Evolutionary conservation across 2,797 vertebrate species (phyloP).

Genomic region (Myotis vivesi): DNA sequence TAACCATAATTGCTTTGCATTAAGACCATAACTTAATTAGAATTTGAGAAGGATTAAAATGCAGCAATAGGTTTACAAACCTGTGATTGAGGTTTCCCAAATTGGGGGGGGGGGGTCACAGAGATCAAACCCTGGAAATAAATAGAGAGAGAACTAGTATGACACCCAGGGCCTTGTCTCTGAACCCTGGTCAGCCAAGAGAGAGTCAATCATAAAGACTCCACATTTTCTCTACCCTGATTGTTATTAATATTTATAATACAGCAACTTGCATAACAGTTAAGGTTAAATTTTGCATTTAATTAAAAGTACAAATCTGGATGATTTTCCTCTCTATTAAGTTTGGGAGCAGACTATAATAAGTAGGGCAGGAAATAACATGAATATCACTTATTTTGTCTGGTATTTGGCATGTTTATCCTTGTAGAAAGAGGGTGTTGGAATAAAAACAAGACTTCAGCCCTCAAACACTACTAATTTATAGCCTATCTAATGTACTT

Average conservation of each 20-base stretch:
- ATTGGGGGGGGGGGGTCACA: not conserved
- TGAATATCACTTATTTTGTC: not conserved
- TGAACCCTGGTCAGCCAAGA: not conserved
- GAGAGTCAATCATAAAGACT: not conserved
- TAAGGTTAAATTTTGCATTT: conserved; percentile 28
- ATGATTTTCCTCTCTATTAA: not conserved
- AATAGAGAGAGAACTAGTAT: not conserved
- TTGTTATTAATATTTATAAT: conserved; percentile 51
- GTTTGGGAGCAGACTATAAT: not conserved
- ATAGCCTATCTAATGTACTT: not conserved
- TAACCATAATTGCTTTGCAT: conserved; percentile 36
- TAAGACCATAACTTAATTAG: conserved; percentile 41
- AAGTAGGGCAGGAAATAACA: not conserved
- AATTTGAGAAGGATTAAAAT: conserved; percentile 56
- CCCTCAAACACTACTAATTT: not conserved
- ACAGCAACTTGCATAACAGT: not conserved
- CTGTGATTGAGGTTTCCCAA: not conserved
- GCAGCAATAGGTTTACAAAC: not conserved
- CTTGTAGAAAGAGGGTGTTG: not conserved
- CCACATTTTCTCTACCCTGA: not conserved
- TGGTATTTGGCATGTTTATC: not conserved
- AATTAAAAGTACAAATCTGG: conserved; percentile 24
- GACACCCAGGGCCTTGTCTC: not conserved
- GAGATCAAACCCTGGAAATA: not conserved
- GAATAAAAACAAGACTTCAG: not conserved